Conservation (phyloP, 2,888 invertebrate genomes). For the Xestia ashworthii region DNA sequence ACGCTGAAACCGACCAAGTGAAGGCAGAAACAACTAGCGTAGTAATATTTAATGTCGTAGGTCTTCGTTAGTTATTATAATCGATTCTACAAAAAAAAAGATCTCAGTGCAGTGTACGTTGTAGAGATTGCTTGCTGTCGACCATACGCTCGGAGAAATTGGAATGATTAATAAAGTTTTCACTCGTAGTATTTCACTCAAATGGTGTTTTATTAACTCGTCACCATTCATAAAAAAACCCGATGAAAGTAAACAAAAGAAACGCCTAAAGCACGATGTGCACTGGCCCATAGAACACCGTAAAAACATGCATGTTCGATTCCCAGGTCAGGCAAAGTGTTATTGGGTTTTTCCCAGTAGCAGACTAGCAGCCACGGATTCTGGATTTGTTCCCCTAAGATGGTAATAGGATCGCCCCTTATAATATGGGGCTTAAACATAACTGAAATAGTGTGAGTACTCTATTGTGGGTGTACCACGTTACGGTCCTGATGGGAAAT, state of each 20-base stretch:
- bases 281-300: background rate
- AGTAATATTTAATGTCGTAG: constrained; percentile 46
- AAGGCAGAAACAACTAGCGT: constrained; percentile 21
- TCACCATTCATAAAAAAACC: background rate
- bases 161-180: constrained; percentile 30
- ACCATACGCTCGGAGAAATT: constrained; percentile 16
- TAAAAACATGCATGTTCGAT: background rate
- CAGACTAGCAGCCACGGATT: no score
- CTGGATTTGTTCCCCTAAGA: no score
- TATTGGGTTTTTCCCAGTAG: no score
- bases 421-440: no score
- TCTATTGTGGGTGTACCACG: no score
- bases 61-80: constrained; percentile 24
- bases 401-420: no score
- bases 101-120: constrained; percentile 52
- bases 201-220: constrained; percentile 28
- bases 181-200: constrained; percentile 9
- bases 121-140: constrained; percentile 40
- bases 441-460: no score
- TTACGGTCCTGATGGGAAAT: no score
- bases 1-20: constrained; percentile 31
- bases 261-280: background rate
- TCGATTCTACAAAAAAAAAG: constrained; percentile 46
- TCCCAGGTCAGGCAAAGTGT: background rate
- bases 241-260: background rate